Evolutionary conservation across 1,140 invertebrate species (phyloP), one percentile per base, ranked within the genome.

Genomic region (Heterodera carotae): DNA sequence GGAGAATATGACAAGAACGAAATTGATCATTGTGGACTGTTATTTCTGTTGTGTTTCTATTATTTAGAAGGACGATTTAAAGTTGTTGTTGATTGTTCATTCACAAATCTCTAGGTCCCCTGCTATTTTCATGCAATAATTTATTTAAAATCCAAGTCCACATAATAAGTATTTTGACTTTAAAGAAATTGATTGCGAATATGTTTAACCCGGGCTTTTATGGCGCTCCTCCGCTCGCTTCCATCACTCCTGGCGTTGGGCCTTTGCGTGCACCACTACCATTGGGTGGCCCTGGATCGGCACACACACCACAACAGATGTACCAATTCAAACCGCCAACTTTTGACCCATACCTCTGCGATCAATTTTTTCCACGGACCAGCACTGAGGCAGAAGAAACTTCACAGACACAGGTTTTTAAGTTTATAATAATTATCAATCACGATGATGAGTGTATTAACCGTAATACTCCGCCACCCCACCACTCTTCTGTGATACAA

Each of bases 331-430:
- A 74, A 64, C 82, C 83, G 25, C 83, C 80, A 39, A 66, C 83
- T 6, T 83, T 83, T 62, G 82, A 83, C 73, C 84, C 69, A 18
- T 83, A 76, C 33, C 36, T 83, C 2, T 73, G 74, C 29, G 78
- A 84, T 69, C 34, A 75, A 43, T 76, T 80, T 29, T 82, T 82
- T 53, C 81, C 81, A 56, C 48, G 76, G 10, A 74, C 33, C n/a
- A 56, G 67, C 39, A 67, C 75, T 34, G 80, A 81, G 66, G 75
- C 56, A 15, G 82, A 83, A 36, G 82, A 83, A 48, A 76, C 80
- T 6, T 53, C 69, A 25, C 48, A 84, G 27, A 74, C 73, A 22
- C 68, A 81, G 68, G 82, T 81, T 53, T n/a, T n/a, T n/a, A n/a
- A n/a, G n/a, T n/a, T n/a, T n/a, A n/a, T n/a, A n/a, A n/a, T n/a